Base-by-base conservation (phyloP, 2,113 vertebrate genomes). In the Podiceps cristatus region DNA sequence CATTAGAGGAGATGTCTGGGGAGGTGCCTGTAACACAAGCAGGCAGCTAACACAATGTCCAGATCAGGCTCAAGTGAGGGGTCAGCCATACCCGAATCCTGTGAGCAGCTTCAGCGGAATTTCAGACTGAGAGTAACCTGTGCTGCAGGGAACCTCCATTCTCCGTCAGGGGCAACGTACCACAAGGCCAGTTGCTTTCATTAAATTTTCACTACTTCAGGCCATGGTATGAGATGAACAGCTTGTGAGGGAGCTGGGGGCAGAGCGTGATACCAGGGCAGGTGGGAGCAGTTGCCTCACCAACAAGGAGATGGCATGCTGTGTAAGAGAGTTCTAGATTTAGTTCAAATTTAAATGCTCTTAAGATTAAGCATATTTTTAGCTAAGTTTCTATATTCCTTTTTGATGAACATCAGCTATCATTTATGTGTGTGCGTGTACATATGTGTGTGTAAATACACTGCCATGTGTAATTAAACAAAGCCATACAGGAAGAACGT, bases 361-460 rank as follows among this genome's bases (percentile, higher is more conserved):
- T 58, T 64, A 59, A 47, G 10, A 22, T 33, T 40, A 62, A 53
- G 49, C 8, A 4, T 19, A 2, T 29, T 52, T 78, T 92, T 83
- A 44, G 24, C 12, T 76, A 47, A 73, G 31, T 67, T 42, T 83
- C 69, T 80, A 7, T 66, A 20, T 50, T 84, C 6, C 14, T 84
- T 90, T 80, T 59, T 68, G 13, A 64, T 44, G 27, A 81, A 92
- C 90, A 58, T 3, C 14, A 72, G 50, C 9, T 84, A 7, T 49
- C 2, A 8, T n/a, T 74, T 64, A 1, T 25, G 11, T 72, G 25
- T 60, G 11, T 31, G 16, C 1, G 0, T 45, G 3, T 62, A 56
- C 29, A 11, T 33, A 3, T 14, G 5, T 29, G 31, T 56, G 8
- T 1, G 0, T 50, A 40, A 7, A 4, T 44, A 37, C 18, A 25